A percentile compares a stretch with the other conserved stretches of the same genome.
phyloP scores from a whole-genome alignment of 2,797 vertebrate species.

The Sternarchorhynchus goeldii region DNA sequence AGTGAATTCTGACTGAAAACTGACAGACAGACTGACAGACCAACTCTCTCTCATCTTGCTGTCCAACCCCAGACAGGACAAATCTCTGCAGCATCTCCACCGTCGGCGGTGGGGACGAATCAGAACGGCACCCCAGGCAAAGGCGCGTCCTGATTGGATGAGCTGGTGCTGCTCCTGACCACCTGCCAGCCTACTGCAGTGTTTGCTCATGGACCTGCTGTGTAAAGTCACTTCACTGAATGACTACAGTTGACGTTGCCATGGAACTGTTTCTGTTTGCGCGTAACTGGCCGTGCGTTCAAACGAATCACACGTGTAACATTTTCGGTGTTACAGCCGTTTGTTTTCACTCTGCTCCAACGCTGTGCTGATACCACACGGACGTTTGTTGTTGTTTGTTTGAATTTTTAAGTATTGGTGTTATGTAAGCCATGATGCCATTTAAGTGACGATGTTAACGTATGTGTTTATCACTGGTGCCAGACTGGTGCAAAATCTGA shows the following conservation, averaged over 20 bases:
- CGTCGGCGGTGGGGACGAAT: conserved; percentile 20
- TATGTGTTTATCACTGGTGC: conserved; percentile 12
- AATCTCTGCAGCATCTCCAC: conserved; percentile 20
- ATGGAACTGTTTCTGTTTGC: not conserved
- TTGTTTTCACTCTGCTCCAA: conserved; percentile 1
- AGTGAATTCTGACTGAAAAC: conserved; percentile 17
- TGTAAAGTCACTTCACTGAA: too few relatives aligned
- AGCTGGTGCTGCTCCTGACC: not conserved
- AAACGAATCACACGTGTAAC: not conserved
- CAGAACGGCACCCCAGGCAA: conserved; percentile 1
- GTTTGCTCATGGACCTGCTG: not conserved
- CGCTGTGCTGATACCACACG: not conserved
- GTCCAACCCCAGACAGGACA: conserved; percentile 2
- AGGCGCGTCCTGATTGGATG: not conserved
- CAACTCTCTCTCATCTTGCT: not conserved
- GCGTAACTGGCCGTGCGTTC: not conserved
- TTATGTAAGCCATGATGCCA: conserved; percentile 20
- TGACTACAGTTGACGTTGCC: not conserved
- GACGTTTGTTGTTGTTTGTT: not conserved
- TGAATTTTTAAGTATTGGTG: not conserved
- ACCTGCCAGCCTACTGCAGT: not conserved
- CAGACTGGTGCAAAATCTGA: not conserved
- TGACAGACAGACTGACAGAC: not conserved
- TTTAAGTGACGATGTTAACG: conserved; percentile 1
- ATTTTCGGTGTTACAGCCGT: not conserved